Percentiles rank a stretch among this genome's conserved stretches.
Evolutionary conservation across 2,888 invertebrate species (phyloP).

Genomic region (Euzophera pinguis): DNA sequence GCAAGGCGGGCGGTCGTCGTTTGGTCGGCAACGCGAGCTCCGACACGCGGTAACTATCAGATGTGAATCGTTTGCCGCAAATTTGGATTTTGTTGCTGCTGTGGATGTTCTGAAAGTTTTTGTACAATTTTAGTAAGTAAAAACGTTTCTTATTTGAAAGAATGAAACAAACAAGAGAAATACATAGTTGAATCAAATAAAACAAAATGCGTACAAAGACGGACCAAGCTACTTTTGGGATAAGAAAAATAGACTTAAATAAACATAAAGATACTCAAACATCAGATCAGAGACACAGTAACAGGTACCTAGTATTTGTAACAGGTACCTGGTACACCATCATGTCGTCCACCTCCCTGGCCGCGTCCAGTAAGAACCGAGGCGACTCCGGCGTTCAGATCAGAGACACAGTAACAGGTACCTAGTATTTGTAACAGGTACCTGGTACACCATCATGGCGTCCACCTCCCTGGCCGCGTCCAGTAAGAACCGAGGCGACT

Average conservation of each 20-base stretch:
- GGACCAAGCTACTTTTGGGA: no score
- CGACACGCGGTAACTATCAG: slow-evolving; percentile 78
- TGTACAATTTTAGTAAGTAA: background rate
- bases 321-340: slow-evolving; percentile 87
- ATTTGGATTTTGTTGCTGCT: slow-evolving; percentile 72
- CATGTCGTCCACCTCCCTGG: slow-evolving; percentile 88
- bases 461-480: slow-evolving; percentile 88
- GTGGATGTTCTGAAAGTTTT: slow-evolving; percentile 69
- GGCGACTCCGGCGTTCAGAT: slow-evolving; percentile 89
- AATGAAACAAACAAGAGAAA: no score
- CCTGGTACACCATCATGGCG: slow-evolving; percentile 88
- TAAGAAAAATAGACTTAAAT: no score
- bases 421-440: no score
- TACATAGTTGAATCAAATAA: no score
- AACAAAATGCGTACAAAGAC: no score
- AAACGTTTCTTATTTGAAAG: background rate
- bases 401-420: slow-evolving; percentile 83
- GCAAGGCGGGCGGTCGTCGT: slow-evolving; percentile 63
- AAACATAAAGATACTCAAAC: no score
- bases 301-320: no score
- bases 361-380: slow-evolving; percentile 85
- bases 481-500: slow-evolving; percentile 85
- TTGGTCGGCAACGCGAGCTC: slow-evolving; percentile 86
- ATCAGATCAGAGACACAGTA: no score
- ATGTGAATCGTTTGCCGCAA: slow-evolving; percentile 50